Evolutionary conservation across 2,888 invertebrate species (phyloP).

Genomic region (Drosophila neonasuta): DNA sequence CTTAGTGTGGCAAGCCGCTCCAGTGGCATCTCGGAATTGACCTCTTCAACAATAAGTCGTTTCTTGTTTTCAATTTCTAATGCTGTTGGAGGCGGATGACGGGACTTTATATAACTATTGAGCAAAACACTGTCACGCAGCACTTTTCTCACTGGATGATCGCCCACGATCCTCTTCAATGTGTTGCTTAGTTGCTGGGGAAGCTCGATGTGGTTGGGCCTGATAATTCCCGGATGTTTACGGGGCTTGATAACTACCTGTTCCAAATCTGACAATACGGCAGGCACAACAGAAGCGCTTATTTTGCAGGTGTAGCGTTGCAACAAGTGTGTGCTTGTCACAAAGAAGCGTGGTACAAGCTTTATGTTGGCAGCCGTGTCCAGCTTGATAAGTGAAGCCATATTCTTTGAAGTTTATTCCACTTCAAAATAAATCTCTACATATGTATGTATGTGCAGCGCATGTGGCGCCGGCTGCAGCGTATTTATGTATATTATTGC

Average conservation of each 20-base stretch:
- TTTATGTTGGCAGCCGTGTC: slow-evolving; percentile 32
- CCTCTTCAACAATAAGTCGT: slow-evolving; percentile 69
- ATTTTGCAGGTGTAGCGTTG: slow-evolving; percentile 76
- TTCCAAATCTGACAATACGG: slow-evolving; percentile 69
- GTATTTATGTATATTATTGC: slow-evolving; percentile 8
- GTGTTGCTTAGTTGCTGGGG: slow-evolving; percentile 86
- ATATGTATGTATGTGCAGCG: slow-evolving; percentile 27
- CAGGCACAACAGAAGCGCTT: slow-evolving; percentile 69
- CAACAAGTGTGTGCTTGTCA: slow-evolving; percentile 39
- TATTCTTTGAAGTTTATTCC: slow-evolving; percentile 15
- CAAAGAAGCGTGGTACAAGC: slow-evolving; percentile 25
- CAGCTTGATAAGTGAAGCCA: slow-evolving; percentile 29
- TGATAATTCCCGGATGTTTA: slow-evolving; percentile 88
- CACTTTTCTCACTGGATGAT: slow-evolving; percentile 84
- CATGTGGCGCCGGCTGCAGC: slow-evolving; percentile 42
- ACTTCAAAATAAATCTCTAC: slow-evolving; percentile 18
- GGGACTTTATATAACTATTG: slow-evolving; percentile 84
- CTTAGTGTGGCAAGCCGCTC: slow-evolving; percentile 59
- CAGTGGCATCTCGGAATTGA: slow-evolving; percentile 70
- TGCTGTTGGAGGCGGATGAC: slow-evolving; percentile 87
- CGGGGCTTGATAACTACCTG: slow-evolving; percentile 84
- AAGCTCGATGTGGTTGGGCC: slow-evolving; percentile 83
- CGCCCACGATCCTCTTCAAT: slow-evolving; percentile 84
- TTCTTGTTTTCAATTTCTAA: slow-evolving; percentile 68
- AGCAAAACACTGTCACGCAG: slow-evolving; percentile 84